Base-by-base conservation (phyloP, 2,888 invertebrate species). In the Callyntrura guangdongensis region DNA sequence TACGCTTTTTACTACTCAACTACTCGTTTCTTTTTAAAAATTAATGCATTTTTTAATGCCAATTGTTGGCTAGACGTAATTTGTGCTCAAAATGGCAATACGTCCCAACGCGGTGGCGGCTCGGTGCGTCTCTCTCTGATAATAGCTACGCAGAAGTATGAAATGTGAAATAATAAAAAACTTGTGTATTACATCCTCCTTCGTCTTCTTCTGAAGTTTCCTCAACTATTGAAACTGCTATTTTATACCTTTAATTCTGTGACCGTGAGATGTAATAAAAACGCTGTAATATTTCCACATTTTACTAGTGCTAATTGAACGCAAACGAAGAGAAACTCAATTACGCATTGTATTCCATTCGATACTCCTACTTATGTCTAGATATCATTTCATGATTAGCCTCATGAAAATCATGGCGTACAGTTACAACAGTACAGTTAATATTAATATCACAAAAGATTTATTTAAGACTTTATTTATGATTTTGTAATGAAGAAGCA, bases 11-110 rank as follows among this genome's bases (percentile, higher is more conserved):
- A 49, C 17, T 74, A 27, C 74, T 49, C 20, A n/a, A 49, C 17
- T 74, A 27, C 74, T 49, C 20, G n/a, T 49, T 74, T 74, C 49
- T 20, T 49, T 25, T 64, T 49, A 47, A 47, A 47, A 74, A 74
- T 74, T 47, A 74, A 74, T 74, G 74, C 11, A 11, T 74, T 74
- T 74, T 74, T 74, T 74, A 74, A 47, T 74, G 49, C 11, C 74
- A 22, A 74, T 74, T 74, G 74, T 74, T 74, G 49, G 49, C 49
- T 1, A 74, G 74, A 74, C 49, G 49, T 1, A 72, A 74, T 36
- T 36, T 49, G 49, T 20, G 20, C 49, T 49, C 22, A 74, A 20
- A 74, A 49, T 74, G 74, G 72, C 20, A 47, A 49, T 12, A 47
- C 49, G 47, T 72, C 67, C 11, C 36, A 36, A 67, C 14, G 27